Evolutionary conservation across 2,888 invertebrate species (phyloP).

Genomic region (Perdita meconis): DNA sequence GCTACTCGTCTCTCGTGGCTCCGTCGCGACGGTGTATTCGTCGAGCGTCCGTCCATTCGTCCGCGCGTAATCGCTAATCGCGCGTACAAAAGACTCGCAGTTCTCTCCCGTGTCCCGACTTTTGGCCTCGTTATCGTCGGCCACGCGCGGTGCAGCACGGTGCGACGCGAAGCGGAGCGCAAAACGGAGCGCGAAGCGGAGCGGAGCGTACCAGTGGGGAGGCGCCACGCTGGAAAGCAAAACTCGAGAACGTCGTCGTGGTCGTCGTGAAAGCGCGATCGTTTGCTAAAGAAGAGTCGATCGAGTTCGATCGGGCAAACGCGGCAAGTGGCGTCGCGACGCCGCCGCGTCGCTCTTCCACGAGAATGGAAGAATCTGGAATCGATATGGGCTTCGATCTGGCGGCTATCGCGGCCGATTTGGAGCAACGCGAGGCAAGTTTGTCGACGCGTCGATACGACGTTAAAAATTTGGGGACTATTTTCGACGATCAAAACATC

Average conservation of each 20-base stretch:
- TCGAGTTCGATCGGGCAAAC: background rate
- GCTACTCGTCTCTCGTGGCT: conserved; percentile 6
- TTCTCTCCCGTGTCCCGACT: conserved; percentile 27
- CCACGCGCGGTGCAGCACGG: conserved; percentile 52
- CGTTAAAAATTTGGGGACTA: conserved; percentile 8
- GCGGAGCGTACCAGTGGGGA: conserved; percentile 52
- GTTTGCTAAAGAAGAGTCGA: background rate
- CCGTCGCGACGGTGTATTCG: conserved; percentile 14
- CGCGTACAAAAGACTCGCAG: no score
- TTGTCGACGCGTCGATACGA: conserved; percentile 33
- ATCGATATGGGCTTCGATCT: conserved; percentile 88
- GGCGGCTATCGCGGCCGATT: conserved; percentile 86
- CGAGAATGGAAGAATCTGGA: conserved; percentile 87
- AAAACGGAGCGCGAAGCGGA: no score
- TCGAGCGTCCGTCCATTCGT: conserved; percentile 12
- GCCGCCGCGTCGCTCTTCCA: background rate
- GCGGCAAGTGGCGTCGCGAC: conserved; percentile 45
- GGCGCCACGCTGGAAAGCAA: conserved; percentile 63
- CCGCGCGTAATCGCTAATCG: no score
- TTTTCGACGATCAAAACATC: background rate
- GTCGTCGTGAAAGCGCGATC: conserved; percentile 41
- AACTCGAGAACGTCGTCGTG: conserved; percentile 34
- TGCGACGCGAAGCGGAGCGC: no score
- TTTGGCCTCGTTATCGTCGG: conserved; percentile 43
- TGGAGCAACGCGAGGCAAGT: conserved; percentile 50